These are phyloP conservation scores for Andrena hattorfiana DNA, from an alignment of 2,888 invertebrate species.

Conservation along the genomic window DNA sequence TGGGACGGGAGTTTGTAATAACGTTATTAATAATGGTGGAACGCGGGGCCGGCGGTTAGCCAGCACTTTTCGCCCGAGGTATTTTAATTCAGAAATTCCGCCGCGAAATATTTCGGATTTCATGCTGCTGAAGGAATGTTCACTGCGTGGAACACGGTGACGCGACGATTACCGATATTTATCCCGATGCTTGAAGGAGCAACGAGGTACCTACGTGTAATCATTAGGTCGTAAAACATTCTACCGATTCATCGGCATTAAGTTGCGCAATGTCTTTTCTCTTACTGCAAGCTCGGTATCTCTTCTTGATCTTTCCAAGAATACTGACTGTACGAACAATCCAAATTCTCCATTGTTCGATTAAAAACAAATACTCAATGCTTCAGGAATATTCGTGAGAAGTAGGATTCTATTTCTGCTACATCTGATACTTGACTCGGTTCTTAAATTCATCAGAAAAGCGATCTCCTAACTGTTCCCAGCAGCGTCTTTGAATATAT, in stretches of 20 bases:
- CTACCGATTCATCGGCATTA: neutral
- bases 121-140: conserved; percentile 26
- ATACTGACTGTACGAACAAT: neutral
- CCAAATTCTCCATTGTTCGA: neutral
- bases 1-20: conserved; percentile 15
- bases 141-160: neutral
- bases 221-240: neutral
- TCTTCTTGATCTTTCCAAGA: neutral
- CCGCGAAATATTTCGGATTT: conserved; percentile 41
- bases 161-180: conserved; percentile 30
- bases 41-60: conserved; percentile 12
- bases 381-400: too few species aligned
- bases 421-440: neutral
- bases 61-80: conserved; percentile 39
- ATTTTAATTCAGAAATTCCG: conserved; percentile 60
- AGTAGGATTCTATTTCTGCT: too few species aligned
- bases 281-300: neutral
- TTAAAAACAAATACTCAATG: neutral
- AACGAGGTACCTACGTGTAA: neutral
- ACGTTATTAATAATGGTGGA: conserved; percentile 34
- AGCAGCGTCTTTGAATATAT: neutral
- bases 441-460: neutral
- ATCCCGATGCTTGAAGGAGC: neutral
- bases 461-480: neutral
- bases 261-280: neutral